A percentile compares a stretch with the other conserved stretches of the same genome.
These are phyloP conservation scores for Drosophila baimaii DNA, from an alignment of 1,140 invertebrate species.

Conservation along the genomic window DNA sequence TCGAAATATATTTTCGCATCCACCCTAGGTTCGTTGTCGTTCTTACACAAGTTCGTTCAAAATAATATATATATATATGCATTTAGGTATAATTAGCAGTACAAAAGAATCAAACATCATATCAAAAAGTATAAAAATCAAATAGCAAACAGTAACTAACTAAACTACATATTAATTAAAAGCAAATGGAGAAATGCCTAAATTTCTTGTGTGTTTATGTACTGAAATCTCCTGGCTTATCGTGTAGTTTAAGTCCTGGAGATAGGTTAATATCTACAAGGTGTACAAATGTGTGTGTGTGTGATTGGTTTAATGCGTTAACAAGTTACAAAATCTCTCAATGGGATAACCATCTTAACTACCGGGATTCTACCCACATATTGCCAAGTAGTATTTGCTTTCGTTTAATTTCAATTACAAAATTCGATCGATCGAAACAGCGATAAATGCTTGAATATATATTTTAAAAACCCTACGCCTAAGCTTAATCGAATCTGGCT, in stretches of 20 bases:
- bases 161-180: conserved; percentile 47
- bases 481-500: conserved; percentile 18
- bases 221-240: conserved; percentile 37
- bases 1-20: conserved; percentile 21
- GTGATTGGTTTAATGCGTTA: conserved; percentile 21
- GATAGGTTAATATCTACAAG: conserved; percentile 39
- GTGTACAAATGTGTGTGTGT: not conserved
- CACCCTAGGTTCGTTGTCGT: conserved; percentile 21
- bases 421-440: conserved; percentile 30
- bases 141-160: conserved; percentile 45
- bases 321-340: conserved; percentile 26
- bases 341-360: conserved; percentile 3
- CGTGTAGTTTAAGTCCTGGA: conserved; percentile 20
- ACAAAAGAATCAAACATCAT: conserved; percentile 46
- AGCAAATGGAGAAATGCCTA: conserved; percentile 30
- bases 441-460: conserved; percentile 29
- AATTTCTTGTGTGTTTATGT: conserved; percentile 27
- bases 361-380: conserved; percentile 1
- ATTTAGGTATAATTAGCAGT: conserved; percentile 30
- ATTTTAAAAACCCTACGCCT: conserved; percentile 13
- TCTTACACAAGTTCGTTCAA: conserved; percentile 14
- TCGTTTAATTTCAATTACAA: conserved; percentile 21
- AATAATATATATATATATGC: conserved; percentile 23
- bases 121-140: conserved; percentile 45
- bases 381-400: conserved; percentile 13